Percentiles rank a stretch among this genome's conserved stretches.
These are phyloP conservation scores for Bombus waltoni DNA, from an alignment of 1,140 invertebrate species.

Conservation along the genomic window DNA sequence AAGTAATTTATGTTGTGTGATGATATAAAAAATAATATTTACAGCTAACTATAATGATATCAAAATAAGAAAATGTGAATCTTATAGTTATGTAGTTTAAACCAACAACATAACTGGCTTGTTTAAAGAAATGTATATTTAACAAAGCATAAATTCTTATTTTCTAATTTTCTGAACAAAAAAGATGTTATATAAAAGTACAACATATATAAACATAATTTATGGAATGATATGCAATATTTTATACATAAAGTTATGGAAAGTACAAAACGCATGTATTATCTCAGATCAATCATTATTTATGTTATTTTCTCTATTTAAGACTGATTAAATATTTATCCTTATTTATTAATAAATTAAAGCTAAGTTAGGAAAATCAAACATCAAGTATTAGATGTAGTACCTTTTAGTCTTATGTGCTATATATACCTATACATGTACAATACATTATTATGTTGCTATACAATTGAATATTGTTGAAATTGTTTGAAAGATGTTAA, in stretches of 20 bases:
- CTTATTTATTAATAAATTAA: conserved; percentile 45
- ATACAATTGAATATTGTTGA: not conserved
- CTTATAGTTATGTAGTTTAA: not conserved
- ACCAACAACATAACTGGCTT: not conserved
- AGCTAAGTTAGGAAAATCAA: conserved; percentile 7
- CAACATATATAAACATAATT: not conserved
- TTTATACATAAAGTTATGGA: not conserved
- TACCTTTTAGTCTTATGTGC: conserved; percentile 10
- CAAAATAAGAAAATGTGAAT: not conserved
- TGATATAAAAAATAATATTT: not conserved
- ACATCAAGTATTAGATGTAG: conserved; percentile 25
- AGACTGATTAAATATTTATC: conserved; percentile 48
- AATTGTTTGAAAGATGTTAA: not conserved
- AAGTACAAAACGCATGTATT: conserved; percentile 24
- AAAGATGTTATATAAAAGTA: not conserved
- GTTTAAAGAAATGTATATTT: not conserved
- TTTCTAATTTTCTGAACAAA: not conserved
- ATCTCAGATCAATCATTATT: not conserved
- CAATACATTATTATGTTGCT: not conserved
- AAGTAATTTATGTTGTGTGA: conserved; percentile 13
- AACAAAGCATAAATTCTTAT: not conserved
- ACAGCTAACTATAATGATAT: not conserved
- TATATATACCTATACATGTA: not conserved
- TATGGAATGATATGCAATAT: conserved; percentile 4
- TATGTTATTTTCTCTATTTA: conserved; percentile 22